A percentile compares a stretch with the other conserved stretches of the same genome.
Evolutionary conservation across 2,888 invertebrate genomes (phyloP).

Genomic region (Plagodis pulveraria): DNA sequence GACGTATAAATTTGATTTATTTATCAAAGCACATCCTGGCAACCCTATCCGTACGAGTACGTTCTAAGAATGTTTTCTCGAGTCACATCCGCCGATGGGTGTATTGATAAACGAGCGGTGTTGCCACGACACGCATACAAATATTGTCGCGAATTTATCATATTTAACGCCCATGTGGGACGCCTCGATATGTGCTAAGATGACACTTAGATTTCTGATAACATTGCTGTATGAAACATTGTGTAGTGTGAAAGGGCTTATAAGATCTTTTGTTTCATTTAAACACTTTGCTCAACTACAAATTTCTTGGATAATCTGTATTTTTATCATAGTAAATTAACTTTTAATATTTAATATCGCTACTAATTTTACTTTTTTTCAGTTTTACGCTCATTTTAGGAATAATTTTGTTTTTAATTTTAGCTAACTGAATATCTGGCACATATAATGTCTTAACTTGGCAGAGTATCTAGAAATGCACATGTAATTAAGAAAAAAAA

Average conservation of each 20-base stretch:
- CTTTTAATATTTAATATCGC: too few relatives aligned
- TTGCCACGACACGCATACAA: slow-evolving; percentile 70
- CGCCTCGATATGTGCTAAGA: slow-evolving; percentile 36
- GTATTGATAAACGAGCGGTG: slow-evolving; percentile 76
- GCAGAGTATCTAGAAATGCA: too few relatives aligned
- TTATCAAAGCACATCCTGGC: neutral
- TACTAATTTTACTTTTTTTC: too few relatives aligned
- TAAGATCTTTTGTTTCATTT: neutral
- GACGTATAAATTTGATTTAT: neutral
- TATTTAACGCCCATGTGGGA: slow-evolving; percentile 55
- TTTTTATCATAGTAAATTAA: too few relatives aligned
- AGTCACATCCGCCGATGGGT: slow-evolving; percentile 58
- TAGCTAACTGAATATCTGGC: too few relatives aligned
- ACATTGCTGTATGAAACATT: slow-evolving; percentile 4
- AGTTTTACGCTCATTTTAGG: too few relatives aligned
- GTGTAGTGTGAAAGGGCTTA: neutral
- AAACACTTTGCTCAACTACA: too few relatives aligned
- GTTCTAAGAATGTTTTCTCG: slow-evolving; percentile 27
- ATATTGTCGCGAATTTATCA: slow-evolving; percentile 70
- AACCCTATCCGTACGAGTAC: slow-evolving; percentile 24
- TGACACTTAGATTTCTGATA: slow-evolving; percentile 44
- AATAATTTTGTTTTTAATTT: too few relatives aligned
- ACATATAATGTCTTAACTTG: too few relatives aligned
- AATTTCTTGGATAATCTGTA: too few relatives aligned
- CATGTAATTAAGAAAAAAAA: too few relatives aligned